Conservation (phyloP, 2,797 vertebrate species). For the Halcyon smyrnensis region DNA sequence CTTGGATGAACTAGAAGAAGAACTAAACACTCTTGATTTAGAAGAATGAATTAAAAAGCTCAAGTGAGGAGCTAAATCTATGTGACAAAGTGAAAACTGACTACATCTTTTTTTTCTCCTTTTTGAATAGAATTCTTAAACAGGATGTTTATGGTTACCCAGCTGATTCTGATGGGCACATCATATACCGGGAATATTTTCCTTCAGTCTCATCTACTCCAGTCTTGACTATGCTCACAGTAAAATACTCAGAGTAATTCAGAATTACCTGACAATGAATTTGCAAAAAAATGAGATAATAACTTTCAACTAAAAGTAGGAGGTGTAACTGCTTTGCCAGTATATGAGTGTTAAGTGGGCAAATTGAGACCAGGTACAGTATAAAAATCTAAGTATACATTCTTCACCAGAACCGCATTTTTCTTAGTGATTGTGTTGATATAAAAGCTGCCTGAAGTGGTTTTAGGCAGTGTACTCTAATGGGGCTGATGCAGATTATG, state of each 20-base stretch:
- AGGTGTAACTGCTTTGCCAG: conserved; percentile 66
- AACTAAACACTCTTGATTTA: conserved; percentile 93
- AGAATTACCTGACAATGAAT: conserved; percentile 56
- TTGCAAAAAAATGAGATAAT: conserved; percentile 56
- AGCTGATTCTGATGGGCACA: conserved; percentile 70
- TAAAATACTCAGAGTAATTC: conserved; percentile 71
- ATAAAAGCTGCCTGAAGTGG: conserved; percentile 55
- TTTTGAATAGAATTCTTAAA: conserved; percentile 70
- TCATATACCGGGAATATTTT: conserved; percentile 52
- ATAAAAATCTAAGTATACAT: conserved; percentile 8
- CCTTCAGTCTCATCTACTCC: conserved; percentile 61
- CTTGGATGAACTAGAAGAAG: conserved; percentile 96
- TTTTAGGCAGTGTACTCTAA: conserved; percentile 51
- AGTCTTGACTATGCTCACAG: conserved; percentile 70
- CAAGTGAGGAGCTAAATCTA: conserved; percentile 24
- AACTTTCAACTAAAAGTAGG: conserved; percentile 59
- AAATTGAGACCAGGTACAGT: conserved; percentile 57
- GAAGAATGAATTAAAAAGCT: conserved; percentile 83
- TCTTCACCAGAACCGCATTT: conserved; percentile 43
- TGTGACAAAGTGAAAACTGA: conserved; percentile 72
- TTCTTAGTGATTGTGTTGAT: conserved; percentile 63
- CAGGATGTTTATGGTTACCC: conserved; percentile 69
- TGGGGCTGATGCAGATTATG: conserved; percentile 48
- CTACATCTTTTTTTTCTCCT: conserved; percentile 65
- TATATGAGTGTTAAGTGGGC: conserved; percentile 59